Evolutionary conservation across 2,113 vertebrate species (phyloP), one percentile per base, ranked within the genome.

Genomic region (Strigops habroptila): DNA sequence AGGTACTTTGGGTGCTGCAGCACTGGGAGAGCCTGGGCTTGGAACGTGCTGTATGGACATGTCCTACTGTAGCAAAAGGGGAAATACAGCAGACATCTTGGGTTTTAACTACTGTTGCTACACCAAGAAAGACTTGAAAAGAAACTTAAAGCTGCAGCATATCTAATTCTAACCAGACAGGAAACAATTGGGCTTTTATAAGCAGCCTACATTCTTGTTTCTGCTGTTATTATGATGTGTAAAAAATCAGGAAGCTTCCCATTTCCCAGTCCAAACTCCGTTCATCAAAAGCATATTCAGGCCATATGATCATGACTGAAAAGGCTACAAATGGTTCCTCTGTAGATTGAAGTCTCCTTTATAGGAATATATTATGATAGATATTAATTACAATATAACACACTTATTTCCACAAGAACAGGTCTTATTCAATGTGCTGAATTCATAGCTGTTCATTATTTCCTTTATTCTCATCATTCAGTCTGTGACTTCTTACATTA

Each of bases 1-100:
- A 28, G 33, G 27, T 27, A 63, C 37, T 7, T 52, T 0, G 0
- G 4, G 25, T n/a, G n/a, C 14, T 1, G 1, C 18, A 74, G 17
- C 1, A 1, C 74, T 69, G 18, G 15, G 25, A 57, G 21, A 60
- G 8, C 15, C 9, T 1, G 1, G 35, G 21, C 11, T 49, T 43
- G 18, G 31, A 55, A 46, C 0, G 0, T 46, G 33, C 4, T 52
- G 19, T 48, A 22, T 1, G 2, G 21, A 39, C 5, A 4, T 7
- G 24, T 10, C 4, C n/a, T n/a, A 23, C 19, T 57, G 27, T 30
- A 76, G 35, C 9, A 71, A 49, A 65, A 52, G 5, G 3, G 19
- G 15, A 81, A 80, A 49, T 39, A 37, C 7, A 53, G 25, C 24
- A 78, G n/a, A 19, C 6, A 21, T 22, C 22, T 52, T 39, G 23